phyloP scores from a whole-genome alignment of 2,797 vertebrate genomes.

The Tolypeutes matacus region DNA sequence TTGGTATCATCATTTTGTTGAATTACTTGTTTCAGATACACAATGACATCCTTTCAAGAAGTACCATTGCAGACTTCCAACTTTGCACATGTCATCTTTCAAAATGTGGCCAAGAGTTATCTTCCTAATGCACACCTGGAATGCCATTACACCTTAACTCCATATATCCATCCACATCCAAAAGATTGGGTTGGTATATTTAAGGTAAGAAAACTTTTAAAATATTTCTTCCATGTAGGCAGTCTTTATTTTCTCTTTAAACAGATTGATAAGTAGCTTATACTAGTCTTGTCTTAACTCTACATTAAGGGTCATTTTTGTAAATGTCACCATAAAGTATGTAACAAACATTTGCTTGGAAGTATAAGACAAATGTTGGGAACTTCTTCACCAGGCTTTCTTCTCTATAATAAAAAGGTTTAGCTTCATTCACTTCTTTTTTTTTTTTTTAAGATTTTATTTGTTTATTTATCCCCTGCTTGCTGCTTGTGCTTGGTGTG shows the following conservation, averaged over 20 bases:
- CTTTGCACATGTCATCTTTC: slow-evolving; percentile 99
- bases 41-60: slow-evolving; percentile 94
- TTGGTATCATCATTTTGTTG: slow-evolving; percentile 53
- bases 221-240: background rate
- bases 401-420: slow-evolving; percentile 5
- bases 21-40: slow-evolving; percentile 87
- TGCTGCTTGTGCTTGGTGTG: too few relatives aligned
- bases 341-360: background rate
- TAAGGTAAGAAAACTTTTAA: slow-evolving; percentile 91
- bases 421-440: slow-evolving; percentile 38
- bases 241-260: slow-evolving; percentile 52
- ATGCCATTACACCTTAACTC: slow-evolving; percentile 97
- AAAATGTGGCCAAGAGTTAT: slow-evolving; percentile 99
- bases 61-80: slow-evolving; percentile 95
- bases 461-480: too few relatives aligned
- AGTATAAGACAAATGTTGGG: slow-evolving; percentile 13
- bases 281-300: slow-evolving; percentile 4
- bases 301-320: slow-evolving; percentile 27
- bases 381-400: slow-evolving; percentile 42
- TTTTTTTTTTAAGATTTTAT: too few relatives aligned
- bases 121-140: slow-evolving; percentile 97
- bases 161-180: slow-evolving; percentile 96
- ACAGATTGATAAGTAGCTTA: slow-evolving; percentile 52
- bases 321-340: slow-evolving; percentile 26
- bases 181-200: slow-evolving; percentile 99